A percentile compares a stretch with the other conserved stretches of the same genome.
Evolutionary conservation across 1,140 invertebrate genomes (phyloP).

Genomic region (Parapsyche elsis): DNA sequence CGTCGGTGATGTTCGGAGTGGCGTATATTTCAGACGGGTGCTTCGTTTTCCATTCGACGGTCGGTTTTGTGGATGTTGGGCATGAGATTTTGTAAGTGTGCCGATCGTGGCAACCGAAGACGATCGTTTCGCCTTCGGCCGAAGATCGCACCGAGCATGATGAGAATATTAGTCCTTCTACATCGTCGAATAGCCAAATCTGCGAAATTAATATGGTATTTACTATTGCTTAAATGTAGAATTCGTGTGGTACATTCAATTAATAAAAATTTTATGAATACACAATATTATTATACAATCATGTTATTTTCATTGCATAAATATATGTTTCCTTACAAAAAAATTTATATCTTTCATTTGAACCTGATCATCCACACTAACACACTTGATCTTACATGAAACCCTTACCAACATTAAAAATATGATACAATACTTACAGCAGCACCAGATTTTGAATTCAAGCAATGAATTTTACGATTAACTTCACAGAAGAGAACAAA

Average conservation of each 20-base stretch:
- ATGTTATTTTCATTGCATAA: conserved; percentile 48
- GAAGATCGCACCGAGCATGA: conserved; percentile 65
- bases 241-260: neutral
- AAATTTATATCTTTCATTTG: conserved; percentile 19
- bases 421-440: conserved; percentile 59
- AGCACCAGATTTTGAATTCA: conserved; percentile 61
- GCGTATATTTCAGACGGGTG: conserved; percentile 71
- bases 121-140: conserved; percentile 59
- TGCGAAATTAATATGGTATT: conserved; percentile 61
- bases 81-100: conserved; percentile 72
- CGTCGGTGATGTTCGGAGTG: conserved; percentile 68
- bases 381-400: too few relatives aligned
- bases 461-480: conserved; percentile 68
- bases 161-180: conserved; percentile 75
- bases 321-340: conserved; percentile 47
- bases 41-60: conserved; percentile 64
- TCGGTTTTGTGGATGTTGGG: conserved; percentile 61
- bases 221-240: neutral
- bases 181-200: conserved; percentile 70
- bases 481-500: conserved; percentile 71
- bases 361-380: neutral
- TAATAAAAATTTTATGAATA: conserved; percentile 8
- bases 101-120: conserved; percentile 74
- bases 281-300: conserved; percentile 42
- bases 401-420: too few relatives aligned